Evolutionary conservation across 2,888 invertebrate species (phyloP), one percentile per base, ranked within the genome.

Genomic region (Harpalus rubripes): DNA sequence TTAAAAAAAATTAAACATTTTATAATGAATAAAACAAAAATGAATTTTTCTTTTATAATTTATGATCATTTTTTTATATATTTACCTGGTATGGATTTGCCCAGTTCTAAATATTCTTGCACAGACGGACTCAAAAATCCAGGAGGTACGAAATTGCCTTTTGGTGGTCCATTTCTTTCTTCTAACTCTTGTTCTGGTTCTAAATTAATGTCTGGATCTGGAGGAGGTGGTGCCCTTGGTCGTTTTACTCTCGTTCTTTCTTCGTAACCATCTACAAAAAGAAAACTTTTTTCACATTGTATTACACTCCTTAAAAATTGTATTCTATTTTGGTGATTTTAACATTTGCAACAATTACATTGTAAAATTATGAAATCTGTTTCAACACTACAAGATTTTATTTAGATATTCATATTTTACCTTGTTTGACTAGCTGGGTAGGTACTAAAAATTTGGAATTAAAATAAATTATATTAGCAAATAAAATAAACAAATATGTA

Each of bases 51-150:
- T 32, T 32, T 32, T 32, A 32, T 5, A 32, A 32, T 32, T 32
- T 32, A 32, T 32, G 5, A 32, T 6, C 32, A 32, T 5, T 32
- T 32, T 32, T 22, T 32, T 1, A n/a, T 5, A 63, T 63, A 63
- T 63, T 92, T 92, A 96, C 97, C 96, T 89, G 97, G 97, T 92
- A 97, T 96, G 87, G 96, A 96, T 94, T 96, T 96, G 88, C 97
- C 97, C 87, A 97, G 93, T 92, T 97, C 96, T 87, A 97, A 93
- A 91, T 96, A 97, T 90, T 96, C 96, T 87, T 96, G 94, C 63
- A 97, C 97, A 0, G 96, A 96, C 61, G 96, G 96, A 90, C 96
- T 96, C 87, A 97, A 92, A 91, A 97, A 97, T 87, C 95, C 94
- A 0, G 95, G 93, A 5, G 96, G 96, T 86, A 95, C 95, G 15